These are phyloP conservation scores for Sylvicola fuscatus DNA, from an alignment of 2,888 invertebrate species.

Conservation along the genomic window DNA sequence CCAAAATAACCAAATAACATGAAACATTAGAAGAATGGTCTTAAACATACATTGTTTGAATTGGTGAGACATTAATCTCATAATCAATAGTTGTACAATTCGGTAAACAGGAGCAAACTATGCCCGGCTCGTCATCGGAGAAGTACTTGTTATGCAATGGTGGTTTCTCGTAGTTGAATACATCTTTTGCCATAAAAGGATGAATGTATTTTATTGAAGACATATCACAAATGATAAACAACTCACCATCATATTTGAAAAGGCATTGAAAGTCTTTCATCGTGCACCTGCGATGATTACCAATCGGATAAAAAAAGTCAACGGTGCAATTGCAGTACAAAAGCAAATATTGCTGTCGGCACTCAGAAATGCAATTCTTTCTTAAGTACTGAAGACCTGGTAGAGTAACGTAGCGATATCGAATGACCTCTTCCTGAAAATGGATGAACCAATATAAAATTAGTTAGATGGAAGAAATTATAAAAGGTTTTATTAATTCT, in stretches of 20 bases:
- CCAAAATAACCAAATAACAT: background rate
- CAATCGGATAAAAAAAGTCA: background rate
- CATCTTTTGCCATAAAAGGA: background rate
- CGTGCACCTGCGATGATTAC: background rate
- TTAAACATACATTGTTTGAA: conserved; percentile 2
- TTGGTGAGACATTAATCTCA: conserved; percentile 2
- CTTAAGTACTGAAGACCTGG: conserved; percentile 3
- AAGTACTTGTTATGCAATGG: conserved; percentile 3
- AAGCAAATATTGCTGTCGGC: conserved; percentile 2
- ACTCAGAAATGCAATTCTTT: conserved; percentile 3
- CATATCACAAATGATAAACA: background rate
- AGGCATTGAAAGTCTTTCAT: background rate
- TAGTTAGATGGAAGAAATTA: too few species aligned
- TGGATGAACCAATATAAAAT: too few species aligned
- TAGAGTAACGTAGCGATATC: too few species aligned
- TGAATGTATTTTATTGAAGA: background rate
- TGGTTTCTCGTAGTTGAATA: conserved; percentile 4
- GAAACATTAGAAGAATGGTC: conserved; percentile 1
- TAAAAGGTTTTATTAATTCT: too few species aligned
- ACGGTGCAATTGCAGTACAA: conserved; percentile 3
- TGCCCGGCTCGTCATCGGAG: conserved; percentile 4
- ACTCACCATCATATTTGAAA: background rate
- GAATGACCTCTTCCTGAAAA: too few species aligned
- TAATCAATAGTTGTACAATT: conserved; percentile 4
- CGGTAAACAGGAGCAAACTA: conserved; percentile 4